Percentiles rank a stretch among this genome's conserved stretches.
These are phyloP conservation scores for Adelognathus sp. DNA, from an alignment of 2,888 invertebrate genomes.

Conservation along the genomic window DNA sequence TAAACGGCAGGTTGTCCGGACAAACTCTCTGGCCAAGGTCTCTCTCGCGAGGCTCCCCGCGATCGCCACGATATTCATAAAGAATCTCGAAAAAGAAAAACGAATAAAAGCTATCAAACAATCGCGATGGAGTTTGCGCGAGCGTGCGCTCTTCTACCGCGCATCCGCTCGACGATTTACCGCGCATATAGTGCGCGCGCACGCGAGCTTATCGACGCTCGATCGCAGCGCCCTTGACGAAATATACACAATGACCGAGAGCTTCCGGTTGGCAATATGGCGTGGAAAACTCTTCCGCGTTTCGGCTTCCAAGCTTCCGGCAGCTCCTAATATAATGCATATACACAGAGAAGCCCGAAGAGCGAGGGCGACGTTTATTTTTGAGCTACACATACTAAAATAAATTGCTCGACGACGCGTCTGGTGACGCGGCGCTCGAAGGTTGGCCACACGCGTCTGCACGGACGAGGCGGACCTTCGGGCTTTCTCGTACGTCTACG, in stretches of 20 bases:
- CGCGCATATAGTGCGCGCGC: conserved; percentile 4
- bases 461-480: conserved; percentile 50
- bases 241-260: conserved; percentile 49
- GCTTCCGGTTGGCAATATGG: conserved; percentile 40
- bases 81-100: conserved; percentile 22
- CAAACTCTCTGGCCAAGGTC: conserved; percentile 47
- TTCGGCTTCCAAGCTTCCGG: conserved; percentile 30
- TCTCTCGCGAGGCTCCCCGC: conserved; percentile 14
- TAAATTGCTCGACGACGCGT: conserved; percentile 55
- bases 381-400: conserved; percentile 68
- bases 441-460: conserved; percentile 27
- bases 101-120: conserved; percentile 51
- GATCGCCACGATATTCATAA: not conserved
- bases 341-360: conserved; percentile 48
- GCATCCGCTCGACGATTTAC: conserved; percentile 42
- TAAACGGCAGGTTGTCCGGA: conserved; percentile 56
- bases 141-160: not conserved
- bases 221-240: conserved; percentile 42
- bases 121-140: not conserved
- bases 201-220: not conserved
- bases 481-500: conserved; percentile 37
- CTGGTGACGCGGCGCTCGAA: conserved; percentile 23
- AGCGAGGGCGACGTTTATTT: conserved; percentile 66
- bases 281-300: conserved; percentile 40
- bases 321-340: conserved; percentile 60